Conservation (phyloP, 2,113 vertebrate species). For the Siniperca chuatsi region DNA sequence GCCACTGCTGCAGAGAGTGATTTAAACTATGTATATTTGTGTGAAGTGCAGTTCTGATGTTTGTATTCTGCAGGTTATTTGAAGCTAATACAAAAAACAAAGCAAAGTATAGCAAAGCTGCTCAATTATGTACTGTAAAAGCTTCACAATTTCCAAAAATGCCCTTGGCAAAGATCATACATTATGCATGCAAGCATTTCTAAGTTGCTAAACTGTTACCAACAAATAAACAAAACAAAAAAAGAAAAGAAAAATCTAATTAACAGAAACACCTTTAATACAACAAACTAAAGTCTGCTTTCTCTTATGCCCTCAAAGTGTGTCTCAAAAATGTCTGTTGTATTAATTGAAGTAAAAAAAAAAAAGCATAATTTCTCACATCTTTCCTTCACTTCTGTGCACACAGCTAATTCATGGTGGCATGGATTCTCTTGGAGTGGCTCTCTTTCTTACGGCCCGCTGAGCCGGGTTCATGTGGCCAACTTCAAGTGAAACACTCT, state of each 20-base stretch:
- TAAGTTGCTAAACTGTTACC: slow-evolving; percentile 46
- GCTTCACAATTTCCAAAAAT: slow-evolving; percentile 66
- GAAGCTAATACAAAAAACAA: slow-evolving; percentile 67
- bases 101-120: slow-evolving; percentile 45
- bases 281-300: background rate
- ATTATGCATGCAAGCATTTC: slow-evolving; percentile 75
- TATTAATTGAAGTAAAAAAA: slow-evolving; percentile 36
- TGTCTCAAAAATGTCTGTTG: slow-evolving; percentile 15
- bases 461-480: slow-evolving; percentile 47
- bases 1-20: background rate
- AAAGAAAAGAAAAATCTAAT: background rate
- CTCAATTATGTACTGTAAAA: slow-evolving; percentile 78
- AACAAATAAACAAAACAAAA: background rate
- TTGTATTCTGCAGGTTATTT: slow-evolving; percentile 49
- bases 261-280: slow-evolving; percentile 36
- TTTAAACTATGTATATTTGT: background rate
- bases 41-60: slow-evolving; percentile 1
- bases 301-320: background rate
- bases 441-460: slow-evolving; percentile 38
- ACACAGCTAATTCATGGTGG: slow-evolving; percentile 42
- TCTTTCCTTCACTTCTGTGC: background rate
- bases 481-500: slow-evolving; percentile 33
- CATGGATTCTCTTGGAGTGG: slow-evolving; percentile 38
- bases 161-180: slow-evolving; percentile 70
- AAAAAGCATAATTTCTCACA: slow-evolving; percentile 31